A percentile compares a stretch with the other conserved stretches of the same genome.
Conservation (phyloP, 64 coral and sea anemone species). For the Exaiptasia diaphana region DNA sequence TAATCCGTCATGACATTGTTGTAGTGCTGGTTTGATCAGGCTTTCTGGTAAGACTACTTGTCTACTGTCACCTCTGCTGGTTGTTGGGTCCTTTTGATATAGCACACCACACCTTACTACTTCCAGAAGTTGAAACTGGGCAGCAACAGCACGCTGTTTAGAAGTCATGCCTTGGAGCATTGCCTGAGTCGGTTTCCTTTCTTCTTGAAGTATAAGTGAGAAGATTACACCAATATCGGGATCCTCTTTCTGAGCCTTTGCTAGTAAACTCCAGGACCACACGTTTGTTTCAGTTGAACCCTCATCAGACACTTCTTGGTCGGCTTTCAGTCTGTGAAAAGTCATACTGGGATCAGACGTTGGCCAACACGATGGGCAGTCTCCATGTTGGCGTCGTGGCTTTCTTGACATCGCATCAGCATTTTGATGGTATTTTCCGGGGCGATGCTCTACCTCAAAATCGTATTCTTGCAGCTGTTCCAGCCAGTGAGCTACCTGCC, state of each 20-base stretch:
- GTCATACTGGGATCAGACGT: too few relatives aligned
- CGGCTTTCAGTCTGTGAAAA: neutral
- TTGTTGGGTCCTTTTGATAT: too few relatives aligned
- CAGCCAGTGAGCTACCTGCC: conserved; percentile 5
- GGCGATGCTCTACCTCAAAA: conserved; percentile 26
- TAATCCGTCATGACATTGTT: neutral
- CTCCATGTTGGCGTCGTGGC: neutral
- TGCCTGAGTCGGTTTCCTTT: too few relatives aligned
- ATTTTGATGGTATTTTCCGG: neutral
- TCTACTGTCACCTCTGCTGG: too few relatives aligned
- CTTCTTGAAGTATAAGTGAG: neutral
- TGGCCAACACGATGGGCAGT: neutral
- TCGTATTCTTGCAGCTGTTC: neutral
- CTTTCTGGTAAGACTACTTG: neutral
- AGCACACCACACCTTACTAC: too few relatives aligned
- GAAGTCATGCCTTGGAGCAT: too few relatives aligned
- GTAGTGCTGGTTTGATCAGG: neutral
- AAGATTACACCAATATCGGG: conserved; percentile 25
- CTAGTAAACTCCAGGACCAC: neutral
- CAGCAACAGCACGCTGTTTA: too few relatives aligned
- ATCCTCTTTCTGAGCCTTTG: neutral
- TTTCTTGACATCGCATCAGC: conserved; percentile 3
- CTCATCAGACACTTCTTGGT: neutral
- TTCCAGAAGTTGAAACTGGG: too few relatives aligned
- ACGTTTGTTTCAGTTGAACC: neutral